These are phyloP conservation scores for Pheucticus melanocephalus DNA, from an alignment of 2,113 vertebrate species.

Conservation along the genomic window DNA sequence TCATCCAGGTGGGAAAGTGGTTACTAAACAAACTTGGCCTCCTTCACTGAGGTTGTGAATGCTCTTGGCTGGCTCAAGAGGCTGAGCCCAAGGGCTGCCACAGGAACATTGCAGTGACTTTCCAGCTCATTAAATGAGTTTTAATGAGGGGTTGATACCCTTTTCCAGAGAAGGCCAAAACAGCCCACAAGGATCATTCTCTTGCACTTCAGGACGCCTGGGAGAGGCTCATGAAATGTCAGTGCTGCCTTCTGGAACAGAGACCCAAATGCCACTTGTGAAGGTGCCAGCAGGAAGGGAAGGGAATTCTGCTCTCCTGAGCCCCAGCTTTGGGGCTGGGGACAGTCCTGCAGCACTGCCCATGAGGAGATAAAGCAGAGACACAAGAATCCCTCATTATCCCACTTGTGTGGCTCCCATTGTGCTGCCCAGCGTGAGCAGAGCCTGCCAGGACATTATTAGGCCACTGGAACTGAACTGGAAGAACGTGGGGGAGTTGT, in stretches of 20 bases:
- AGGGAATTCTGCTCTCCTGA: neutral
- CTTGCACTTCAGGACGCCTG: neutral
- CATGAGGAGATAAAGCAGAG: neutral
- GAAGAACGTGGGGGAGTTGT: neutral
- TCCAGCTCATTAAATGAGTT: slow-evolving; percentile 33
- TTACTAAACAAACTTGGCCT: neutral
- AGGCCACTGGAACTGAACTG: slow-evolving; percentile 50
- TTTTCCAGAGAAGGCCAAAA: neutral
- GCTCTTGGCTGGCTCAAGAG: neutral
- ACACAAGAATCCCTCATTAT: neutral
- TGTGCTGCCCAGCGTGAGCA: neutral
- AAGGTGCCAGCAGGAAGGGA: neutral
- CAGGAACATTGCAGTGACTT: neutral
- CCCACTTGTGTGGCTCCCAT: neutral
- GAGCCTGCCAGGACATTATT: slow-evolving; percentile 14
- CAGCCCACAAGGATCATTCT: neutral
- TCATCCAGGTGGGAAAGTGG: neutral
- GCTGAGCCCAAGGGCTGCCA: neutral
- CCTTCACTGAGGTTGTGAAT: neutral
- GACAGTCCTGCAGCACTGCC: neutral
- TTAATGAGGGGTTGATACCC: slow-evolving; percentile 41
- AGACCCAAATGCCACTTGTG: neutral
- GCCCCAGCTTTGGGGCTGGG: neutral
- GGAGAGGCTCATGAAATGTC: neutral
- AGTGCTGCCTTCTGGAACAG: neutral